phyloP scores from a whole-genome alignment of 2,113 vertebrate genomes.

The Engraulis encrasicolus region DNA sequence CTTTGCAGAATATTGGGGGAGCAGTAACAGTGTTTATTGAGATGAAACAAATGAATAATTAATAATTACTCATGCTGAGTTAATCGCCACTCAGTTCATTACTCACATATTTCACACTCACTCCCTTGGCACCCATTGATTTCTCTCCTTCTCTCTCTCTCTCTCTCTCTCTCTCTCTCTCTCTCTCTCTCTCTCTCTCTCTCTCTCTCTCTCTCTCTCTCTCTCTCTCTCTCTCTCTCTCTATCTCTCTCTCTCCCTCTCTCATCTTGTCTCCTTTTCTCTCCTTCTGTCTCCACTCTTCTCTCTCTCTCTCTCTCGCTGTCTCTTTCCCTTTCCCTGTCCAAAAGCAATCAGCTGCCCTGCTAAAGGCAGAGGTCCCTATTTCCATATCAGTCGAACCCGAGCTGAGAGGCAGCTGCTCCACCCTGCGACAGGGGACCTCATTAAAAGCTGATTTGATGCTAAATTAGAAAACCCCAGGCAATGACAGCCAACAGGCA shows the following conservation, averaged over 20 bases:
- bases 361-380: neutral
- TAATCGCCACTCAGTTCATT: slow-evolving; percentile 11
- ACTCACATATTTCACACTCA: neutral
- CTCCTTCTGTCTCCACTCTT: no score
- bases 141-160: neutral
- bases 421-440: slow-evolving; percentile 44
- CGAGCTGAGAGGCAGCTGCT: slow-evolving; percentile 9
- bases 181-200: no score
- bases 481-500: no score
- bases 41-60: neutral
- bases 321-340: neutral
- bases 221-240: neutral
- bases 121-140: neutral
- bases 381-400: neutral
- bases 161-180: no score
- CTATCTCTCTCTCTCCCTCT: neutral
- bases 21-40: neutral
- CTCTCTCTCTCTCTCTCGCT: neutral
- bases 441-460: slow-evolving; percentile 59
- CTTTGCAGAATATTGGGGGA: neutral
- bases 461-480: slow-evolving; percentile 52
- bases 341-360: neutral
- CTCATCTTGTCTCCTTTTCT: neutral
- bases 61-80: slow-evolving; percentile 5
- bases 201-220: neutral